Base-by-base conservation (phyloP, 2,797 vertebrate genomes). In the Botia kubotai region DNA sequence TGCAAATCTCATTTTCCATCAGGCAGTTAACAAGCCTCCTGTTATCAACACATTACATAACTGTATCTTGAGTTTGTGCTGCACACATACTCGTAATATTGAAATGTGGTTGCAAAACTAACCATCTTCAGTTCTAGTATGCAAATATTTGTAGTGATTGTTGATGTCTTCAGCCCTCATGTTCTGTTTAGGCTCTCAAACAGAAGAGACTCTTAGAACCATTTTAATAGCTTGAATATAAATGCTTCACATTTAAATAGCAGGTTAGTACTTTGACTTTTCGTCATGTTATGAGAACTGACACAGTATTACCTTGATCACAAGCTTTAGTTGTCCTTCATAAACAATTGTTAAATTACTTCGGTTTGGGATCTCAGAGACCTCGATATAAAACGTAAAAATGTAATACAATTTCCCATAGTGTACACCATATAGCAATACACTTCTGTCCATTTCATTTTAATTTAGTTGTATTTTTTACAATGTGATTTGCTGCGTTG, bases 21-120 rank as follows among this genome's bases (percentile, higher is more conserved):
- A 71, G 57, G 66, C 17, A 17, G 67, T 62, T 70, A 78, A 80
- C 70, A 80, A 55, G 71, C 60, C 63, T 79, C 68, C 57, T 73
- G 70, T 73, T 57, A 57, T 46, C 7, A 55, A 7, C 36, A 48
- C 2, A 4, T 46, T 39, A 16, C 67, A 62, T 48, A 57, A 36
- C 39, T 70, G 55, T 43, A 50, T 71, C 17, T 21, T 1, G 8
- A 62, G n/a, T 39, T 55, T 55, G n/a, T 43, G 53, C 48, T 70
- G 29, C 36, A 62, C 52, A 23, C 21, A 19, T 12, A 46, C 68
- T 58, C 21, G 23, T 0, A 3, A 76, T 17, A n/a, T 77, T 52
- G 6, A 43, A 6, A 52, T 17, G 29, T 26, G 11, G 8, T 50
- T n/a, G 29, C 5, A 68, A 23, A 69, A 58, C 52, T 48, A 39